Conservation (phyloP, 2,797 vertebrate species). For the Rhinichthys osculus region DNA sequence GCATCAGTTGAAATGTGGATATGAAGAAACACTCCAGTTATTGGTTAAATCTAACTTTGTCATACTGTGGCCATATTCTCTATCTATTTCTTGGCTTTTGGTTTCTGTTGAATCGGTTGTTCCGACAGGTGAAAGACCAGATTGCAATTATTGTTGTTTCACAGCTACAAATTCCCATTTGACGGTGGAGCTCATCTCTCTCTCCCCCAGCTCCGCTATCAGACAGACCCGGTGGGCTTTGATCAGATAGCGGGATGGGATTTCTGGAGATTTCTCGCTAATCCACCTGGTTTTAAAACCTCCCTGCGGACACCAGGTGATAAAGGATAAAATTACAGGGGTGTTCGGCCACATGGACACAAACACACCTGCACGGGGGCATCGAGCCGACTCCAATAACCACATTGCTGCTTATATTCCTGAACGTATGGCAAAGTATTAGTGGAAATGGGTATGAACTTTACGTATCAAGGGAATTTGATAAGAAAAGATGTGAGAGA, state of each 20-base stretch:
- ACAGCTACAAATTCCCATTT: conserved; percentile 62
- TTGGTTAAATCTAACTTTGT: neutral
- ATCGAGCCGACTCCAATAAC: conserved; percentile 13
- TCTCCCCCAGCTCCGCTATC: conserved; percentile 34
- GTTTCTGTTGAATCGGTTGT: conserved; percentile 36
- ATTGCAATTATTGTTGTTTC: conserved; percentile 61
- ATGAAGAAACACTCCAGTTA: neutral
- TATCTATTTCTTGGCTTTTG: neutral
- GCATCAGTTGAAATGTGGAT: neutral
- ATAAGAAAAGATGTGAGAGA: conserved; percentile 39
- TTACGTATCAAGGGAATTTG: conserved; percentile 25
- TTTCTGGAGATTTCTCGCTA: conserved; percentile 60
- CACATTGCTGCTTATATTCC: conserved; percentile 28
- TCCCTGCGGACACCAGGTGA: conserved; percentile 57
- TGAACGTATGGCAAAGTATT: conserved; percentile 28
- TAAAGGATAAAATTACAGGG: conserved; percentile 61
- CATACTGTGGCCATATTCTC: neutral
- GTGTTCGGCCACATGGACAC: conserved; percentile 30
- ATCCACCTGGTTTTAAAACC: conserved; percentile 60
- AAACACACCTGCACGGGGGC: neutral
- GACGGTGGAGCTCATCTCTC: conserved; percentile 4
- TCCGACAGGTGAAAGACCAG: conserved; percentile 15
- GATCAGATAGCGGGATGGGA: conserved; percentile 56
- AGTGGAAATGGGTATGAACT: conserved; percentile 44
- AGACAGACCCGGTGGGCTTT: conserved; percentile 46